Conservation (phyloP, 2,888 invertebrate genomes). For the Drosophila borborema region DNA sequence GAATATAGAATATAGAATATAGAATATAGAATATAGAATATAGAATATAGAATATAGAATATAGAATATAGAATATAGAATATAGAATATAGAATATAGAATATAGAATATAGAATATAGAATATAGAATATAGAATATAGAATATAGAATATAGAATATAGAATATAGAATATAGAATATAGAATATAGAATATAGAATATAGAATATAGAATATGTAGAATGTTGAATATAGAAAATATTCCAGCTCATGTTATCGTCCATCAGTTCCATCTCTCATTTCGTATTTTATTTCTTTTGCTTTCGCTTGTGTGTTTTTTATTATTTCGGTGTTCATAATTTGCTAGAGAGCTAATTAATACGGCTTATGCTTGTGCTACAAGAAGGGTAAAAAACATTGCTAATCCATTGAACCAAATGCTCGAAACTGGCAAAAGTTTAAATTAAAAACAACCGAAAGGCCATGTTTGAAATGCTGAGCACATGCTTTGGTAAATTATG, state of each 20-base stretch:
- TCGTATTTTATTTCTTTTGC: conserved; percentile 4
- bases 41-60: neutral
- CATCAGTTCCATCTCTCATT: neutral
- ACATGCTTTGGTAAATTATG: conserved; percentile 53
- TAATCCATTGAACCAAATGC: conserved; percentile 33
- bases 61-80: neutral
- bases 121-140: conserved; percentile 2
- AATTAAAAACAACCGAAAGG: conserved; percentile 45
- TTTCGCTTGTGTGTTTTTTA: conserved; percentile 4
- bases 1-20: neutral
- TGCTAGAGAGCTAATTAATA: conserved; percentile 55
- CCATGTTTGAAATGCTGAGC: conserved; percentile 52
- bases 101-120: conserved; percentile 1
- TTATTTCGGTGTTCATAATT: conserved; percentile 38
- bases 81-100: conserved; percentile 1
- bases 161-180: conserved; percentile 1
- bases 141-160: conserved; percentile 1
- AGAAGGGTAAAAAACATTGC: conserved; percentile 8
- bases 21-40: neutral
- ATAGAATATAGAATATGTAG: neutral
- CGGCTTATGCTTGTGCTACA: conserved; percentile 38
- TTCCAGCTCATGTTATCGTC: neutral
- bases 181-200: neutral
- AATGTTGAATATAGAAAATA: neutral
- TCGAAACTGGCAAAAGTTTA: conserved; percentile 27